phyloP scores from a whole-genome alignment of 1,140 invertebrate species.

The Zophobas morio region DNA sequence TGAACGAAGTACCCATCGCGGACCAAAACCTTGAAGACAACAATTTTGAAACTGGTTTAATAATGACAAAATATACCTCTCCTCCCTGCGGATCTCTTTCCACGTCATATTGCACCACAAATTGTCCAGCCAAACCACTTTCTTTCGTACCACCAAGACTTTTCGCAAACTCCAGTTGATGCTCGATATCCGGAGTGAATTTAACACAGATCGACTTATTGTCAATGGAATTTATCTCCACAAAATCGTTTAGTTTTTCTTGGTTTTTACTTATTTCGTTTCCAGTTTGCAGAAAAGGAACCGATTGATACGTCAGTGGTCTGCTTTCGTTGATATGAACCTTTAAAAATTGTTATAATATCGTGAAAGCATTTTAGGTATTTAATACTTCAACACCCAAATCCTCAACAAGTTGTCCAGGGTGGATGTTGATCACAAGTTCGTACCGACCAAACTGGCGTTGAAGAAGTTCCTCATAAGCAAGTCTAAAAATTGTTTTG shows the following conservation, averaged over 20 bases:
- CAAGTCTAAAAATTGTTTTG: conserved; percentile 75
- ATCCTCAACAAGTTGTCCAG: conserved; percentile 71
- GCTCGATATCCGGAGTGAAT: conserved; percentile 68
- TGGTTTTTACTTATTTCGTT: conserved; percentile 58
- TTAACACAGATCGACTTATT: conserved; percentile 32
- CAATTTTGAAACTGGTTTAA: no score
- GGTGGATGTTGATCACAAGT: conserved; percentile 74
- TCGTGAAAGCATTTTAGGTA: neutral
- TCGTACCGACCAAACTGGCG: conserved; percentile 74
- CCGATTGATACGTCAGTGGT: conserved; percentile 71
- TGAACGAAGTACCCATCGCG: conserved; percentile 85
- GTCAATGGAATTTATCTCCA: conserved; percentile 12
- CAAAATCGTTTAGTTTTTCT: conserved; percentile 31
- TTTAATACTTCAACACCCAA: conserved; percentile 67
- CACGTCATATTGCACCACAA: conserved; percentile 76
- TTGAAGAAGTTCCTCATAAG: conserved; percentile 76
- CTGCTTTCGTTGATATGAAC: conserved; percentile 73
- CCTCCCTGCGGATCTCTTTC: conserved; percentile 52
- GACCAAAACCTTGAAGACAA: conserved; percentile 20
- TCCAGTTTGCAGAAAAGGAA: conserved; percentile 73
- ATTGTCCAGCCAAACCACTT: conserved; percentile 72
- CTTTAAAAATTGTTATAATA: conserved; percentile 59
- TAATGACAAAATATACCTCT: no score
- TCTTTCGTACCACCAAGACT: conserved; percentile 55
- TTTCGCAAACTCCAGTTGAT: conserved; percentile 66